Percentiles rank a stretch among this genome's conserved stretches.
phyloP scores from a whole-genome alignment of 1,140 invertebrate species.

The Psix sp. region DNA sequence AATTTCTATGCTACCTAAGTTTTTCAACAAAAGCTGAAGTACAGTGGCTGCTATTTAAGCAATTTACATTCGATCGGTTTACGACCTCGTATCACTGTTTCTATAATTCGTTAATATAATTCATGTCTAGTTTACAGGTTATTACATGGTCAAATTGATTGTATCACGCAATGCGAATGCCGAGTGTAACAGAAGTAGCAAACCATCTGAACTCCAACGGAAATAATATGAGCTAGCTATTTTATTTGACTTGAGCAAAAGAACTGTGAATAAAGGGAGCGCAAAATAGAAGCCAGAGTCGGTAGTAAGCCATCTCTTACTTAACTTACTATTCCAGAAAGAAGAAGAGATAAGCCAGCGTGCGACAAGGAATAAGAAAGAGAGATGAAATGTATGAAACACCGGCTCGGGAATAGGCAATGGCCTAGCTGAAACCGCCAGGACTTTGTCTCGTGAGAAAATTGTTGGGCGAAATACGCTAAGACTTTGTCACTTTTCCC shows the following conservation, averaged over 20 bases:
- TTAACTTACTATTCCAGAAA: slow-evolving; percentile 60
- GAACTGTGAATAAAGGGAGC: slow-evolving; percentile 42
- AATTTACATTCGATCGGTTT: too few species aligned
- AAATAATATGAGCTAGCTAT: slow-evolving; percentile 70
- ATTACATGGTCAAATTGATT: too few species aligned
- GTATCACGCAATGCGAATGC: slow-evolving; percentile 56
- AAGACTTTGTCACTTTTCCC: slow-evolving; percentile 70
- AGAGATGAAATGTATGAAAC: slow-evolving; percentile 44
- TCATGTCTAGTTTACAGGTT: too few species aligned
- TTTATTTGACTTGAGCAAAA: slow-evolving; percentile 61
- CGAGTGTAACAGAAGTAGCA: slow-evolving; percentile 60
- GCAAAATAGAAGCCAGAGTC: slow-evolving; percentile 46
- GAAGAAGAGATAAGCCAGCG: slow-evolving; percentile 45
- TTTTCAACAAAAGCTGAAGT: too few species aligned
- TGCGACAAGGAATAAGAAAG: slow-evolving; percentile 34
- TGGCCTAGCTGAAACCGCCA: slow-evolving; percentile 69
- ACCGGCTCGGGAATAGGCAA: slow-evolving; percentile 58
- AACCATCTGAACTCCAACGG: slow-evolving; percentile 53
- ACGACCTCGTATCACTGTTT: too few species aligned
- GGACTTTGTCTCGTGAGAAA: slow-evolving; percentile 67
- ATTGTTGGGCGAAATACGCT: slow-evolving; percentile 70
- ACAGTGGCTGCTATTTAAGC: too few species aligned
- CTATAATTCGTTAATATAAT: too few species aligned
- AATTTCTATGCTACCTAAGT: too few species aligned
- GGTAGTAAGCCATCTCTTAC: slow-evolving; percentile 53